Evolutionary conservation across 2,888 invertebrate species (phyloP), one percentile per base, ranked within the genome.

Genomic region (Thyatira batis): DNA sequence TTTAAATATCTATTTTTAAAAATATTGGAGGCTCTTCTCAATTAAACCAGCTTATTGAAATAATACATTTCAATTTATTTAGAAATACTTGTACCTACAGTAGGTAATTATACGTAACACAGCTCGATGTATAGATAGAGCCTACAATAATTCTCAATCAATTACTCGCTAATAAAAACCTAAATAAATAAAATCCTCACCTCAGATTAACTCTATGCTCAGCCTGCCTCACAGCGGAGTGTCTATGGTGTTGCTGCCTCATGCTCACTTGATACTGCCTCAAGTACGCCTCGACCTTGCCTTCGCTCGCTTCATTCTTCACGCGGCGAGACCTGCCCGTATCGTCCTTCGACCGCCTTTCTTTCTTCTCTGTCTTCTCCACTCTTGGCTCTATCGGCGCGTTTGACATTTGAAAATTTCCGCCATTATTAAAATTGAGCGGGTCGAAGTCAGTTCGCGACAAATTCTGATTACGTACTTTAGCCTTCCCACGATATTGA

Each of bases 371-470:
- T 44, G 69, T 55, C 57, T 73, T 84, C 52, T 88, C 87, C 44
- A 78, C 71, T 39, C 39, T 39, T 8, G 39, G 39, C 17, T 39
- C 39, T 8, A 39, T 17, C 13, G 39, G 39, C 13, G 80, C 73
- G 56, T 76, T 84, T 20, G 78, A 57, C 17, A 80, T 52, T 52
- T 81, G 78, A 39, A 92, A 92, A 49, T 92, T 92, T 0, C 92
- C 92, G 1, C 92, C 91, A 67, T 89, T 86, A 86, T 95, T 73
- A 89, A 94, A 71, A 92, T 96, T 69, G 90, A 96, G 78, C 68
- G 96, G 84, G 89, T 95, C 91, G 72, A 96, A 80, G 87, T 95
- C 73, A 57, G 93, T 63, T 73, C 94, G 93, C 0, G 78, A 64
- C 9, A 82, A 55, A 20, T 78, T 82, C 48, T 81, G 79, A 13